A percentile compares a stretch with the other conserved stretches of the same genome.
These are phyloP conservation scores for Serilophus lunatus DNA, from an alignment of 2,113 vertebrate genomes.

Conservation along the genomic window DNA sequence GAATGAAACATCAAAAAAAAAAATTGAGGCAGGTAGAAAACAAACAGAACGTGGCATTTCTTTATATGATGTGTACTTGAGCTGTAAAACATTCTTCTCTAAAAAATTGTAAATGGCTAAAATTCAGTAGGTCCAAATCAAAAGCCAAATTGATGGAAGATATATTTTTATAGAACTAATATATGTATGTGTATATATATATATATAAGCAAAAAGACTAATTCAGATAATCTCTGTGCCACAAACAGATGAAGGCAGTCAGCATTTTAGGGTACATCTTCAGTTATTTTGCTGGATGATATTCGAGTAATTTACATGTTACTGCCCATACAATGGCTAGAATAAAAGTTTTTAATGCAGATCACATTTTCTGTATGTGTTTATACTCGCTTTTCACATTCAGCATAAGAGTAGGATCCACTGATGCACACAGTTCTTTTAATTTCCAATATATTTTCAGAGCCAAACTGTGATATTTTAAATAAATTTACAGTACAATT, in stretches of 20 bases:
- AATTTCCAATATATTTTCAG: constrained; percentile 1
- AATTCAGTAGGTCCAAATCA: neutral
- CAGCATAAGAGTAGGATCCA: neutral
- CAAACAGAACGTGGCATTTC: neutral
- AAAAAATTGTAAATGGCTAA: neutral
- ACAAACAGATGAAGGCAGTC: neutral
- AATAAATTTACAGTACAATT: neutral
- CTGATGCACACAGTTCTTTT: neutral
- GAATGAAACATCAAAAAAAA: neutral
- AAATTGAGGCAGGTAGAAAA: neutral
- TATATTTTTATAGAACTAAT: neutral
- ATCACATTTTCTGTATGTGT: neutral
- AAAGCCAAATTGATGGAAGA: neutral
- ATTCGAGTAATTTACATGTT: neutral
- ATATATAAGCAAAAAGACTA: neutral
- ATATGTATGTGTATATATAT: no score
- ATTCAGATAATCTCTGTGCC: neutral
- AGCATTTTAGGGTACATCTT: neutral
- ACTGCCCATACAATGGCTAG: neutral
- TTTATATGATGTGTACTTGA: neutral
- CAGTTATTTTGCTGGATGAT: constrained; percentile 54
- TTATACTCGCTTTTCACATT: neutral
- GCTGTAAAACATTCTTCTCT: neutral
- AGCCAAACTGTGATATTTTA: neutral
- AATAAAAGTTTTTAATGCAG: neutral